Conservation (phyloP, 2,797 vertebrate species). For the Scleropages formosus region DNA sequence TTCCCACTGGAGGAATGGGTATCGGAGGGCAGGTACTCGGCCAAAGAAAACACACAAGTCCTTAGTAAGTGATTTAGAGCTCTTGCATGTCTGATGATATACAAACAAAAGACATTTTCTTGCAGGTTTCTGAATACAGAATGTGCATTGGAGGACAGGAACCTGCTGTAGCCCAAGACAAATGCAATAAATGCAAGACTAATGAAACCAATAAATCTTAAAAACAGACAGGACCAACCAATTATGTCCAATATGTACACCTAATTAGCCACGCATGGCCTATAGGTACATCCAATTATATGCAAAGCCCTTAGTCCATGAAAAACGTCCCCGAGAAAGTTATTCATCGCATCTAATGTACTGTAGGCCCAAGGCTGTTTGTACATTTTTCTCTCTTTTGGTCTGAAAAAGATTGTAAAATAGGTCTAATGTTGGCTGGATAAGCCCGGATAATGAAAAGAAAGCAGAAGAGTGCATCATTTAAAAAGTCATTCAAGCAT, state of each 20-base stretch:
- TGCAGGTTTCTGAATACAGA: neutral
- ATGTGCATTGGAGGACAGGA: too few species aligned
- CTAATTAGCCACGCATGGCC: constrained; percentile 29
- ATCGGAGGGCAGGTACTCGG: neutral
- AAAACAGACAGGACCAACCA: constrained; percentile 23
- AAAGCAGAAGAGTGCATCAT: neutral
- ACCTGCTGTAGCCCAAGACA: too few species aligned
- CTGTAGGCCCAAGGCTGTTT: neutral
- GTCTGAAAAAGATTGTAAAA: constrained; percentile 29
- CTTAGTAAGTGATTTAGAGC: neutral
- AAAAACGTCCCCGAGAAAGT: neutral
- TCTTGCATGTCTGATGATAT: too few species aligned
- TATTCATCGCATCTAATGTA: neutral
- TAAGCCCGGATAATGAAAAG: constrained; percentile 21
- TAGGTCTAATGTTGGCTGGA: neutral
- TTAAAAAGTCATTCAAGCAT: constrained; percentile 17
- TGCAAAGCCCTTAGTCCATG: neutral
- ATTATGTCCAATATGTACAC: constrained; percentile 23
- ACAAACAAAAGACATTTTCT: neutral
- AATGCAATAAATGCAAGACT: constrained; percentile 27
- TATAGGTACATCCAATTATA: constrained; percentile 29
- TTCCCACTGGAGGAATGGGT: neutral
- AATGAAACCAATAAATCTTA: constrained; percentile 33
- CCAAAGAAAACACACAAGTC: neutral
- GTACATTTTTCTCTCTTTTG: neutral